These are phyloP conservation scores for Lepidocyrtoides sp. DNA, from an alignment of 2,888 invertebrate genomes.

Conservation along the genomic window DNA sequence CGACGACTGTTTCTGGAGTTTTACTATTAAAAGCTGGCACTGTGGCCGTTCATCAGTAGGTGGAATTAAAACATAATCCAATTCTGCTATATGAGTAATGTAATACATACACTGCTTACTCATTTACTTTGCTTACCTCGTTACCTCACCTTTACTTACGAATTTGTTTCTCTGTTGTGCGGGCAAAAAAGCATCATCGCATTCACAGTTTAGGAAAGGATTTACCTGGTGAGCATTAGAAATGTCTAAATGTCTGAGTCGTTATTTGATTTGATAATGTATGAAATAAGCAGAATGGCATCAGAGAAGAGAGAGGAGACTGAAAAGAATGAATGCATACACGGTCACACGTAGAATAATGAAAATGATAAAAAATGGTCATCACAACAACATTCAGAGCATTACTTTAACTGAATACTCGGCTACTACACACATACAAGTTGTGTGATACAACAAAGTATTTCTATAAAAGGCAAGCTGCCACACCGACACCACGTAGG, in stretches of 20 bases:
- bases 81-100: neutral
- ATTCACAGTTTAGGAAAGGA: no score
- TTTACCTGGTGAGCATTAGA: no score
- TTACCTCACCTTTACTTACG: no score
- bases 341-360: neutral
- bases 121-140: no score
- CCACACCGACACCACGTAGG: neutral
- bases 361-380: neutral
- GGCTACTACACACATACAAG: neutral
- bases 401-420: neutral
- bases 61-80: neutral
- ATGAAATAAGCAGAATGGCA: neutral
- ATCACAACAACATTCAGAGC: neutral
- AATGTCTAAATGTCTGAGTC: neutral
- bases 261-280: neutral
- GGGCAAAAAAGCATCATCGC: no score
- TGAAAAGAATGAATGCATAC: neutral
- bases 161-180: no score
- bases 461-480: neutral
- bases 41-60: neutral
- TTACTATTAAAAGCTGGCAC: neutral
- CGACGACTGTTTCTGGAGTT: neutral
- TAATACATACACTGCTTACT: neutral
- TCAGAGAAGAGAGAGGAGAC: neutral
- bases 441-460: neutral